These are phyloP conservation scores for Baryphthengus martii DNA, from an alignment of 2,113 vertebrate genomes.

Conservation along the genomic window DNA sequence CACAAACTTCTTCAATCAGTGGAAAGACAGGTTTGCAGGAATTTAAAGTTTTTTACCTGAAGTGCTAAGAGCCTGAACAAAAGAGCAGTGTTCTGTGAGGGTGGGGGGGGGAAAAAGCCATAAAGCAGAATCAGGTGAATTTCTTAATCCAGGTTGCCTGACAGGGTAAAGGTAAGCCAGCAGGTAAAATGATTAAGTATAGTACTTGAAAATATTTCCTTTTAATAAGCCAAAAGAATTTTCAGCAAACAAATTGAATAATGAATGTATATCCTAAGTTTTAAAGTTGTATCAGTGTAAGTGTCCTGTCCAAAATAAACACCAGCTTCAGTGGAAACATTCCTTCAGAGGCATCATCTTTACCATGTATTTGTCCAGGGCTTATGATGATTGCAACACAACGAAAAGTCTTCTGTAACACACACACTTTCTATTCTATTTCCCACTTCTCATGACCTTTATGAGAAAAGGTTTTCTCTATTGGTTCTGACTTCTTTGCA, in stretches of 20 bases:
- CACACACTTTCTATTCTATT: background rate
- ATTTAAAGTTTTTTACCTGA: constrained; percentile 9
- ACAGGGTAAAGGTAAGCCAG: background rate
- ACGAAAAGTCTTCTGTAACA: background rate
- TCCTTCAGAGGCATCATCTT: background rate
- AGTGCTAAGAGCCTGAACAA: constrained; percentile 16
- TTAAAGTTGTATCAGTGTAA: background rate
- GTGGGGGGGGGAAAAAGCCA: background rate
- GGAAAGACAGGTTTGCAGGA: constrained; percentile 19
- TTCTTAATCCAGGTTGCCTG: constrained; percentile 2
- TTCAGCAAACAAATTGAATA: background rate
- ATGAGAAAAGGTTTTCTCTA: background rate
- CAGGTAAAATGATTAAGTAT: background rate
- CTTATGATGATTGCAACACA: background rate
- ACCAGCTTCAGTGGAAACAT: background rate
- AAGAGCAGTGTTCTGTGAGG: background rate
- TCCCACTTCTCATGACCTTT: background rate
- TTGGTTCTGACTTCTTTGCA: background rate
- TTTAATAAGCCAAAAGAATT: background rate
- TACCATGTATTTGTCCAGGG: background rate
- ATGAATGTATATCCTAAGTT: background rate
- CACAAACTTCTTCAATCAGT: background rate
- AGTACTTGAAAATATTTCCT: background rate
- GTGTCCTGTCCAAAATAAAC: background rate
- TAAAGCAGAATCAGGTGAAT: background rate